Base-by-base conservation (phyloP, 2,888 invertebrate species). In the Rhaphigaster nebulosa region DNA sequence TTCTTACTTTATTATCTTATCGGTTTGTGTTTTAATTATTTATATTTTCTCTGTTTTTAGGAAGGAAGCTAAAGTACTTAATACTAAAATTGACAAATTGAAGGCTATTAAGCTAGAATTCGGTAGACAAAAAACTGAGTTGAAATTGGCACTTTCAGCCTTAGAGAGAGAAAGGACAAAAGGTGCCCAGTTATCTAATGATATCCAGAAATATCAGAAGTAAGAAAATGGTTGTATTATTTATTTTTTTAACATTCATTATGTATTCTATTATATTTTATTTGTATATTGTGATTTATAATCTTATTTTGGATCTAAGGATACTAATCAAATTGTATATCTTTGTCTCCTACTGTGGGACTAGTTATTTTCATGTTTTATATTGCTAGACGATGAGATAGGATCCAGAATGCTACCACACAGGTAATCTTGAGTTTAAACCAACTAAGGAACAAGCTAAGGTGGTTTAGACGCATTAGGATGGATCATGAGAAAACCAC, bases 21-120 rank as follows among this genome's bases (percentile, higher is more conserved):
- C 2, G 38, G 34, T 23, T 26, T 38, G 1, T 15, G 3, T 38
- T 76, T 38, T 3, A 4, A n/a, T 41, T 45, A n/a, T 45, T 84
- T 84, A 45, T 84, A 13, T 41, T 84, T 84, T 84, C 26, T 34
- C 34, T 45, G 4, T 84, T 84, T 84, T 45, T 45, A 84, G 84
- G n/a, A 41, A 84, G 12, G 84, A 84, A 45, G 4, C 4, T 4
- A 84, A 45, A 45, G n/a, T 84, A 4, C 10, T 84, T 1, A 45
- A 26, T 23, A 12, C 0, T 0, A 84, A 45, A 6, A 13, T 84
- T 1, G 41, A 45, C 8, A 45, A 45, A 45, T 12, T 84, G 3
- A 84, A 84, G 5, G 20, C n/a, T n/a, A 5, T 45, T 0, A 41
- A n/a, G 4, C 0, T 45, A 12, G 84, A 84, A 12, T n/a, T 45